These are phyloP conservation scores for Chromoteleia sp. DNA, from an alignment of 2,888 invertebrate species.

Conservation along the genomic window DNA sequence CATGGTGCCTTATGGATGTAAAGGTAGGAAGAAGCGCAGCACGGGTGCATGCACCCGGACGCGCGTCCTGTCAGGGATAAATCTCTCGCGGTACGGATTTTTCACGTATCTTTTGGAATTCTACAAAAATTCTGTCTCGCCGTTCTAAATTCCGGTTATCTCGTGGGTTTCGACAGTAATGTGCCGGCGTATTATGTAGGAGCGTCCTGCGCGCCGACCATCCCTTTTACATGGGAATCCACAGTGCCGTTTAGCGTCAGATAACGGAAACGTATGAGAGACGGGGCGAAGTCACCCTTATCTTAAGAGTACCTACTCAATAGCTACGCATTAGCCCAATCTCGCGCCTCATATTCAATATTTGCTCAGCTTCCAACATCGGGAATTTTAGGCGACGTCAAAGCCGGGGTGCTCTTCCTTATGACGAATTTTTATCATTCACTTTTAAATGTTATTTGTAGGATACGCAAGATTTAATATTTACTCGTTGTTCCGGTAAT, in stretches of 20 bases:
- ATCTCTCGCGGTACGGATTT: constrained; percentile 74
- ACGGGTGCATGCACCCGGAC: constrained; percentile 56
- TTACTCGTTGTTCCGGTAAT: too few species aligned
- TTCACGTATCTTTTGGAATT: constrained; percentile 75
- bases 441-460: too few species aligned
- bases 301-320: constrained; percentile 84
- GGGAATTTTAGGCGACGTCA: not conserved
- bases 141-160: constrained; percentile 84
- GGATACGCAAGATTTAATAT: too few species aligned
- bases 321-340: constrained; percentile 76
- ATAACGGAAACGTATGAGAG: constrained; percentile 84
- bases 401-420: too few species aligned
- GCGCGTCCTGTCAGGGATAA: constrained; percentile 69
- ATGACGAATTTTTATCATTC: not conserved
- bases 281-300: constrained; percentile 82
- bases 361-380: constrained; percentile 39
- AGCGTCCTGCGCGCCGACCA: constrained; percentile 75
- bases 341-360: constrained; percentile 69
- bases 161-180: constrained; percentile 83
- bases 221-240: constrained; percentile 80
- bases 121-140: constrained; percentile 82
- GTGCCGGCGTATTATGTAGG: constrained; percentile 83
- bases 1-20: constrained; percentile 58
- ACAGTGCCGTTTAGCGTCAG: constrained; percentile 84
- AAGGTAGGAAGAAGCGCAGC: constrained; percentile 63